Base-by-base conservation (phyloP, 2,797 vertebrate genomes). In the Platalea minor region DNA sequence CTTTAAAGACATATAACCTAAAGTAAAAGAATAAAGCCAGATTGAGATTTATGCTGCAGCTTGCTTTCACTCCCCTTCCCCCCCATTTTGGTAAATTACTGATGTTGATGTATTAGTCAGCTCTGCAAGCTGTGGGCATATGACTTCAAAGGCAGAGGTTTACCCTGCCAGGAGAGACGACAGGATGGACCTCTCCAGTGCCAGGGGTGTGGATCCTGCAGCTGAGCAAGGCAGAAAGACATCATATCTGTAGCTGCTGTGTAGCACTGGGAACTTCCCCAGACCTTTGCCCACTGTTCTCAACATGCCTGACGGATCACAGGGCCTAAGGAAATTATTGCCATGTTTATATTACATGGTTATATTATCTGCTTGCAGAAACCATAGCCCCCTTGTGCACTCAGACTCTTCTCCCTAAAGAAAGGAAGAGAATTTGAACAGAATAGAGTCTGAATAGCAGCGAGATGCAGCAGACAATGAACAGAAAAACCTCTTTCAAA, bases 1-100 rank as follows among this genome's bases (percentile, higher is more conserved):
- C 53, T 89, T 97, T 95, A 81, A 96, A 96, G 90, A 87, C 86
- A 64, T 57, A 78, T 41, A 95, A 85, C 77, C 70, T 82, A 59
- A 92, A 93, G 87, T 83, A 92, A 95, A 91, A 95, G 81, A 95
- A 96, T 87, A 90, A 92, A 59, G 64, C 69, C 31, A 83, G 96
- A 57, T 3, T 17, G 85, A 57, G 70, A 96, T 94, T 96, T 93
- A 95, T 78, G 93, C 61, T 70, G 65, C 68, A 73, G 92, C 51
- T 69, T 77, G 59, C 67, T 48, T 75, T 80, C 9, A 13, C 63
- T 24, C 5, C 13, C 20, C 54, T 10, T 19, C 14, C 28, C 7
- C 11, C 15, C 24, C 4, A 41, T 23, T 76, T 69, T 79, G 60
- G 67, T 61, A 67, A 74, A 68, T 82, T 63, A 60, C 84, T 92